A percentile compares a stretch with the other conserved stretches of the same genome.
Conservation (phyloP, 2,888 invertebrate genomes). For the Epicampocera succincta region DNA sequence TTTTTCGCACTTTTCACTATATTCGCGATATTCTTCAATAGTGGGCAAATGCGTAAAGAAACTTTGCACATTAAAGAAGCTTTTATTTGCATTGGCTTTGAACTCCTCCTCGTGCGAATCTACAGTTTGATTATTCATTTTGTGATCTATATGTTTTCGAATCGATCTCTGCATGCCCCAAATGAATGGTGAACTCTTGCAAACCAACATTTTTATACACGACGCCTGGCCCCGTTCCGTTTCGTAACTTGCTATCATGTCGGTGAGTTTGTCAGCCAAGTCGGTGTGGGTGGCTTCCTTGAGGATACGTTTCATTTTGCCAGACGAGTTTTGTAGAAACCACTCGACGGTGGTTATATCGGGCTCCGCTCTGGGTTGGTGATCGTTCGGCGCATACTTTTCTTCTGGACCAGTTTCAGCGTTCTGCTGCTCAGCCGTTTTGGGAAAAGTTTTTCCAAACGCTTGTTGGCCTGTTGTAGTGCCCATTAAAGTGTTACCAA, state of each 20-base stretch:
- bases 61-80: slow-evolving; percentile 75
- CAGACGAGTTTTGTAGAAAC: slow-evolving; percentile 85
- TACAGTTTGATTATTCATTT: neutral
- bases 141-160: slow-evolving; percentile 71
- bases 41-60: slow-evolving; percentile 86
- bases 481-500: slow-evolving; percentile 77
- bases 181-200: slow-evolving; percentile 90
- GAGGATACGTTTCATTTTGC: slow-evolving; percentile 82
- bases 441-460: neutral
- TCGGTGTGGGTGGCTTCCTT: slow-evolving; percentile 84
- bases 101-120: slow-evolving; percentile 41
- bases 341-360: slow-evolving; percentile 83
- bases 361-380: slow-evolving; percentile 75
- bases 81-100: slow-evolving; percentile 9
- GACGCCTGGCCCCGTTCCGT: slow-evolving; percentile 84
- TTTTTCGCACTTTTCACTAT: slow-evolving; percentile 85
- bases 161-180: slow-evolving; percentile 89
- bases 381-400: slow-evolving; percentile 71
- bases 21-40: slow-evolving; percentile 83
- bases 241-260: slow-evolving; percentile 83
- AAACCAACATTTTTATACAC: slow-evolving; percentile 88
- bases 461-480: slow-evolving; percentile 65
- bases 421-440: slow-evolving; percentile 4
- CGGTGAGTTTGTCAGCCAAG: slow-evolving; percentile 85
- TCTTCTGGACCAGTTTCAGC: slow-evolving; percentile 74